phyloP scores from a whole-genome alignment of 2,888 invertebrate species.

The Andrena bucephala region DNA sequence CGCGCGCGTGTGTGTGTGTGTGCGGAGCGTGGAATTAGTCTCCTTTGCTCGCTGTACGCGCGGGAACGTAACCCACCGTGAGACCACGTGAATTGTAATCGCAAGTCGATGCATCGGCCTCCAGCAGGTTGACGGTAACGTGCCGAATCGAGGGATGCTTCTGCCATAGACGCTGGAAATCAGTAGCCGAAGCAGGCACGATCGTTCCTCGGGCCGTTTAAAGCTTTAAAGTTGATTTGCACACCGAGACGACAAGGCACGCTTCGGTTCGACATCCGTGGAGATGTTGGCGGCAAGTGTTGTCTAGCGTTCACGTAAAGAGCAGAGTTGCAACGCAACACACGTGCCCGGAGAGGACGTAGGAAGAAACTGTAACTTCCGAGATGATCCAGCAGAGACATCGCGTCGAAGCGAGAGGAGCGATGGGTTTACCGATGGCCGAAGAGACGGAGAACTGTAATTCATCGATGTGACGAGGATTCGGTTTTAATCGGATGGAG shows the following conservation, averaged over 20 bases:
- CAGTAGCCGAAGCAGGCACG: constrained; percentile 18
- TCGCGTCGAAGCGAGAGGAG: constrained; percentile 7
- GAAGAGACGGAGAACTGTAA: not conserved
- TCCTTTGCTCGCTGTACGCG: constrained; percentile 36
- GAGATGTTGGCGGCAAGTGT: no score
- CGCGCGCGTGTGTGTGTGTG: not conserved
- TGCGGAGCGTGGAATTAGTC: constrained; percentile 10
- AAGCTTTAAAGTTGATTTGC: constrained; percentile 2
- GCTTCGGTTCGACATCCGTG: not conserved
- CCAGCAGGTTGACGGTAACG: constrained; percentile 1
- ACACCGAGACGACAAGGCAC: not conserved
- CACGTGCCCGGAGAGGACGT: not conserved
- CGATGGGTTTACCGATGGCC: not conserved
- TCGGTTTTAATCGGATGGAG: constrained; percentile 29
- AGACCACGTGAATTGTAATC: constrained; percentile 16
- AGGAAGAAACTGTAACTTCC: not conserved
- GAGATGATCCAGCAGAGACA: constrained; percentile 9
- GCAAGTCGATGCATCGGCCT: constrained; percentile 14
- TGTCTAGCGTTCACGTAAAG: not conserved
- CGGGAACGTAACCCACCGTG: constrained; percentile 7
- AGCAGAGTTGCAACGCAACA: constrained; percentile 5
- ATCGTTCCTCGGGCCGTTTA: not conserved
- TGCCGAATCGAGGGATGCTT: constrained; percentile 22
- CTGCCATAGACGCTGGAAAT: not conserved
- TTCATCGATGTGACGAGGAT: constrained; percentile 1